Percentiles rank a stretch among this genome's conserved stretches.
phyloP scores from a whole-genome alignment of 30 jellyfish, hydroid and myxozoan genomes.

The Euphysa ruthae region DNA sequence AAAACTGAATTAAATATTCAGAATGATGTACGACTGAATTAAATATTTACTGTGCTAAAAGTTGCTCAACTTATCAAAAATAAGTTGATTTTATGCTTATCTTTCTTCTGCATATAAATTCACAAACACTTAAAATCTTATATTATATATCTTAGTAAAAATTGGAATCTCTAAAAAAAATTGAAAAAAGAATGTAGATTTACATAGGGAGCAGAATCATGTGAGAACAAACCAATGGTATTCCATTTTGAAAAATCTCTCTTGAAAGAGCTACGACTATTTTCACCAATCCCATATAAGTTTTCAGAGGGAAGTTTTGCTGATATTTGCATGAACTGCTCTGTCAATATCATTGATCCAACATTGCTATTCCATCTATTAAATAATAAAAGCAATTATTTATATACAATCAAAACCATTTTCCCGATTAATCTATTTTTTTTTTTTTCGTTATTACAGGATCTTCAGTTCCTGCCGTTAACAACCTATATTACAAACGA shows the following conservation, averaged over 20 bases:
- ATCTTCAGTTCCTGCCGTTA: no score
- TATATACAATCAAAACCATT: no score
- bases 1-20: no score
- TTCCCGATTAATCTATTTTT: no score
- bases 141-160: background rate
- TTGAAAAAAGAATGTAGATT: background rate
- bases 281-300: conserved; percentile 91
- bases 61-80: no score
- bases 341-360: conserved; percentile 70
- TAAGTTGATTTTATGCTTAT: no score
- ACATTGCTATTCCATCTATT: conserved; percentile 65
- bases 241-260: conserved; percentile 73
- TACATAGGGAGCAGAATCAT: conserved; percentile 76
- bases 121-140: background rate
- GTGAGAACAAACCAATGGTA: conserved; percentile 67
- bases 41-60: no score
- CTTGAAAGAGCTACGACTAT: conserved; percentile 45
- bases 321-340: conserved; percentile 80
- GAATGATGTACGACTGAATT: no score
- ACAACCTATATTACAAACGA: background rate
- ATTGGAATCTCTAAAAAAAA: background rate
- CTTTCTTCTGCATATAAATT: no score
- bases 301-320: conserved; percentile 61
- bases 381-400: background rate
- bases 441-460: no score